These are phyloP conservation scores for Hydra vulgaris DNA, from an alignment of 30 jellyfish, hydroid and myxozoan genomes.

Conservation along the genomic window DNA sequence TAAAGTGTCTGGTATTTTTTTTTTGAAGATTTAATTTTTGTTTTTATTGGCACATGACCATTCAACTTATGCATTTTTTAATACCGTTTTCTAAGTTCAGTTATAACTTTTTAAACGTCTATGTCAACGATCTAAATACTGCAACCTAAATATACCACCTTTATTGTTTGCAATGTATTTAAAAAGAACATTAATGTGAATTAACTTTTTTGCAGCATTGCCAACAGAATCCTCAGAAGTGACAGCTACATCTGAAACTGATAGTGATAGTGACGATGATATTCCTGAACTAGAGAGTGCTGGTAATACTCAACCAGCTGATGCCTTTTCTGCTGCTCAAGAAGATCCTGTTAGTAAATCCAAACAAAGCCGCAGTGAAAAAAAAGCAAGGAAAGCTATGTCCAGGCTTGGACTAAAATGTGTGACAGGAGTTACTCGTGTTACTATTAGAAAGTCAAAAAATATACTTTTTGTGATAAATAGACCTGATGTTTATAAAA, in stretches of 20 bases:
- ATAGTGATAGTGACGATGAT: conserved; percentile 70
- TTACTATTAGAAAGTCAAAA: conserved; percentile 82
- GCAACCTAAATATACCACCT: too few relatives aligned
- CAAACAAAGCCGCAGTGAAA: conserved; percentile 92
- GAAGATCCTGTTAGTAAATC: conserved; percentile 97
- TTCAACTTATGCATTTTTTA: too few relatives aligned
- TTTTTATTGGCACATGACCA: too few relatives aligned
- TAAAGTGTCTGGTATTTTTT: neutral
- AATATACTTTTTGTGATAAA: conserved; percentile 80
- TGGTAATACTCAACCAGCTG: conserved; percentile 39
- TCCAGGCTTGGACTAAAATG: conserved; percentile 84
- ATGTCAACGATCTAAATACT: too few relatives aligned
- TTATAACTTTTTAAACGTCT: too few relatives aligned
- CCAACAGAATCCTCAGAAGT: neutral
- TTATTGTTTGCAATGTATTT: too few relatives aligned
- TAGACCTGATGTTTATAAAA: conserved; percentile 96
- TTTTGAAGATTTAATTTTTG: too few relatives aligned
- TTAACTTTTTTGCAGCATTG: neutral
- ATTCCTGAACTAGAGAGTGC: conserved; percentile 73
- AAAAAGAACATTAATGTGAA: neutral
- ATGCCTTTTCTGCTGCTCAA: conserved; percentile 96
- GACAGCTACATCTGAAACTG: conserved; percentile 52
- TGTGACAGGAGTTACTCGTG: conserved; percentile 88
- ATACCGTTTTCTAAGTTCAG: too few relatives aligned
- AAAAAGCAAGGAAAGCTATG: conserved; percentile 92